A percentile compares a stretch with the other conserved stretches of the same genome.
Evolutionary conservation across 2,888 invertebrate species (phyloP).

Genomic region (Cylloceria caligata): DNA sequence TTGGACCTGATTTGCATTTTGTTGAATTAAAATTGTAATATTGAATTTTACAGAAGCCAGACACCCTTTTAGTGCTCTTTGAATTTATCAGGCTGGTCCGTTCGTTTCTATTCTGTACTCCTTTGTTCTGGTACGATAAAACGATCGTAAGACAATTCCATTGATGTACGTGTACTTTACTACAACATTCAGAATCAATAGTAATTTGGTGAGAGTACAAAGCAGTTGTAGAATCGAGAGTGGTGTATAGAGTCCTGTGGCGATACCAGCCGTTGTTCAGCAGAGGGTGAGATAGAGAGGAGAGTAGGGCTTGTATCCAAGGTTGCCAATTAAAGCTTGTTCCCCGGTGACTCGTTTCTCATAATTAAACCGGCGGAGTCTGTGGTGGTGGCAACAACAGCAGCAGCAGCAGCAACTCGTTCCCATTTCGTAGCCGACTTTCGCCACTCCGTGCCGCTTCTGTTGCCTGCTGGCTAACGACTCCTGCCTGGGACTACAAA

Average conservation of each 20-base stretch:
- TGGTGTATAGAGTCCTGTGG: constrained; percentile 55
- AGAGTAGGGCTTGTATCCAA: constrained; percentile 62
- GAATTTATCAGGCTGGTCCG: constrained; percentile 8
- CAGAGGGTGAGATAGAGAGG: constrained; percentile 54
- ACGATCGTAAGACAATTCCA: constrained; percentile 39
- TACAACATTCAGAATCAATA: constrained; percentile 56
- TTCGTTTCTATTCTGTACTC: constrained; percentile 21
- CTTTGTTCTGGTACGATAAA: constrained; percentile 33
- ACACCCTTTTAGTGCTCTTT: too few species aligned
- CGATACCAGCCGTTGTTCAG: constrained; percentile 61
- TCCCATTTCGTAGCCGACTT: constrained; percentile 66
- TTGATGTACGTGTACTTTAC: constrained; percentile 51
- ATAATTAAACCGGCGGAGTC: constrained; percentile 69
- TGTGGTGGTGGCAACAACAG: constrained; percentile 45
- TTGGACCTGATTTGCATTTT: not conserved
- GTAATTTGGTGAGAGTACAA: constrained; percentile 55
- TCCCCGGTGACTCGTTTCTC: constrained; percentile 70
- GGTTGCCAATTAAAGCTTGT: constrained; percentile 69
- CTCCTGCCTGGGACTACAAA: constrained; percentile 55
- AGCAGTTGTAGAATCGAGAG: constrained; percentile 29
- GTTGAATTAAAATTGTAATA: not conserved
- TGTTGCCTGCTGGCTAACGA: constrained; percentile 61
- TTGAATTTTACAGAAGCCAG: not conserved
- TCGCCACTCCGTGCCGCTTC: constrained; percentile 43
- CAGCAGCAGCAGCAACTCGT: constrained; percentile 54